A percentile compares a stretch with the other conserved stretches of the same genome.
phyloP scores from a whole-genome alignment of 1,140 invertebrate genomes.

The Phthorimaea operculella region DNA sequence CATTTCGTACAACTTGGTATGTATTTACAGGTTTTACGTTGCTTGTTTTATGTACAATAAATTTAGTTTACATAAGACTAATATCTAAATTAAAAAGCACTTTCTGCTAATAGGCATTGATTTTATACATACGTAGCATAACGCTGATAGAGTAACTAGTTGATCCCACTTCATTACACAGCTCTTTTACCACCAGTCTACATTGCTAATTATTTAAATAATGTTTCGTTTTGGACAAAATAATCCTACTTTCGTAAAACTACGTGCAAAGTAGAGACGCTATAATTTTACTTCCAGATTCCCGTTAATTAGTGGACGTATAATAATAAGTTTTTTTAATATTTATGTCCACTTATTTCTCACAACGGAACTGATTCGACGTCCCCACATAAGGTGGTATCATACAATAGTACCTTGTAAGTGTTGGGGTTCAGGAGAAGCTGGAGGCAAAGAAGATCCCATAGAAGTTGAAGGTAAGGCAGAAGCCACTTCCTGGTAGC shows the following conservation, averaged over 20 bases:
- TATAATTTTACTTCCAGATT: conserved; percentile 11
- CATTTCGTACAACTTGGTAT: background rate
- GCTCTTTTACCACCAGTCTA: conserved; percentile 31
- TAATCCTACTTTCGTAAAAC: conserved; percentile 5
- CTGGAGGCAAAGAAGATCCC: conserved; percentile 43
- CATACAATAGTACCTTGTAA: conserved; percentile 91
- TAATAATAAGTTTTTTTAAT: background rate
- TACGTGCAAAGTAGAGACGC: conserved; percentile 29
- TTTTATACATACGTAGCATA: conserved; percentile 25
- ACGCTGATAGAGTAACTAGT: conserved; percentile 41
- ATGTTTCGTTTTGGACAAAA: background rate
- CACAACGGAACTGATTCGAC: conserved; percentile 75
- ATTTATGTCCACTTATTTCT: conserved; percentile 76
- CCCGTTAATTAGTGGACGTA: background rate
- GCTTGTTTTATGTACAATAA: too few species aligned
- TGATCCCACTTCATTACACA: conserved; percentile 59
- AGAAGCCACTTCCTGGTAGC: conserved; percentile 60
- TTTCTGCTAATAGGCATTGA: background rate
- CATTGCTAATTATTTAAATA: conserved; percentile 7
- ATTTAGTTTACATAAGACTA: background rate
- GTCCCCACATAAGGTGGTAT: conserved; percentile 92
- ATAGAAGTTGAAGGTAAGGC: conserved; percentile 65
- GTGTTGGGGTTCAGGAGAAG: conserved; percentile 76
- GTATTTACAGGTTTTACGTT: background rate
- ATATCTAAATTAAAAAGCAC: background rate